Conservation (phyloP, 2,888 invertebrate genomes). For the Imbricaverruca yamaguchii region DNA sequence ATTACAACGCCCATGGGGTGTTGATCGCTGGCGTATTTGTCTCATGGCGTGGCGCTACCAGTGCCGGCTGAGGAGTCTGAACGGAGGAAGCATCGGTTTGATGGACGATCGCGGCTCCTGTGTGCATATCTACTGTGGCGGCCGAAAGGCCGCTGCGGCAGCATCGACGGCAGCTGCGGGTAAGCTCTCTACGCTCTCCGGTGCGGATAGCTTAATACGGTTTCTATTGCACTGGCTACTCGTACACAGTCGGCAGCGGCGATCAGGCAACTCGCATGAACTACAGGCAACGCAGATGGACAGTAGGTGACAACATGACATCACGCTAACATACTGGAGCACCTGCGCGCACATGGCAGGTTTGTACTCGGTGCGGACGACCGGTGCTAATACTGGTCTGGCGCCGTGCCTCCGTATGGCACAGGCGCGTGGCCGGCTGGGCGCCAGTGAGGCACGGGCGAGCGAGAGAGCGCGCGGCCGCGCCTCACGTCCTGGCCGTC, state of each 20-base stretch:
- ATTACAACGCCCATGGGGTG: no score
- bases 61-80: no score
- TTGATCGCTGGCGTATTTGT: no score
- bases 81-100: no score
- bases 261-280: background rate
- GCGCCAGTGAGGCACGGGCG: background rate
- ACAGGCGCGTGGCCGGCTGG: background rate
- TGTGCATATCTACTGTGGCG: background rate
- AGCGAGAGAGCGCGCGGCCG: background rate
- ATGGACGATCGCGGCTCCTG: background rate
- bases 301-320: background rate
- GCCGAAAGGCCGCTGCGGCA: background rate
- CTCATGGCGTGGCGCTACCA: no score
- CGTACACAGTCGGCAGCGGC: background rate
- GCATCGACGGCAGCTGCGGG: background rate
- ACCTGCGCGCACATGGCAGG: background rate
- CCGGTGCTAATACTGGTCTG: slow-evolving; percentile 2
- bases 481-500: slow-evolving; percentile 2
- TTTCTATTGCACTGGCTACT: slow-evolving; percentile 10
- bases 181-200: slow-evolving; percentile 16
- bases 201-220: background rate
- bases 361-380: background rate
- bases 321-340: background rate
- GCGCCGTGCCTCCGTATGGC: background rate
- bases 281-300: background rate